These are phyloP conservation scores for Scaptomyza parva DNA, from an alignment of 2,888 invertebrate genomes.

Conservation along the genomic window DNA sequence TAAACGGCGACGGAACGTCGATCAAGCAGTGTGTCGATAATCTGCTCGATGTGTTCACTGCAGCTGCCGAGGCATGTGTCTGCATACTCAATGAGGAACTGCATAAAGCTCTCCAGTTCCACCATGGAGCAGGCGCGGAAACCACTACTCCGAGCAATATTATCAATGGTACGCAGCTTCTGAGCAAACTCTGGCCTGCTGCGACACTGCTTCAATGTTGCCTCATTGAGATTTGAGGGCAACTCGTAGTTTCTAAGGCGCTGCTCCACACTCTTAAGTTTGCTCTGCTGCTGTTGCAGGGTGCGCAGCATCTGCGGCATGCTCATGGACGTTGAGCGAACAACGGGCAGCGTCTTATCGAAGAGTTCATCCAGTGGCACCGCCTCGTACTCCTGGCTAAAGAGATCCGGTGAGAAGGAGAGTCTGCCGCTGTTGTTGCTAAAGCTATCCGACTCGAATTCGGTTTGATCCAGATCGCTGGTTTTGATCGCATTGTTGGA, in stretches of 20 bases:
- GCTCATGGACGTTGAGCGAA: constrained; percentile 38
- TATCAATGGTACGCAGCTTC: constrained; percentile 74
- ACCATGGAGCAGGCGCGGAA: constrained; percentile 71
- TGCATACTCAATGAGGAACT: constrained; percentile 78
- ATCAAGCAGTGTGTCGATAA: constrained; percentile 73
- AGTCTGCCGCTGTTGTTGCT: constrained; percentile 67
- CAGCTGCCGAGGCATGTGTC: constrained; percentile 79
- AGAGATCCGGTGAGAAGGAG: constrained; percentile 77
- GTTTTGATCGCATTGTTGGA: constrained; percentile 70
- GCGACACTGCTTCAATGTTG: constrained; percentile 57
- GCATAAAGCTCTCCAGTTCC: constrained; percentile 80
- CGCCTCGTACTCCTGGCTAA: constrained; percentile 73
- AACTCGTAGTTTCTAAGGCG: constrained; percentile 64
- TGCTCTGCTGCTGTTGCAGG: constrained; percentile 70
- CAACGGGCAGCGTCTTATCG: constrained; percentile 45
- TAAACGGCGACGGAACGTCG: constrained; percentile 64
- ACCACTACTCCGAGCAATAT: constrained; percentile 69
- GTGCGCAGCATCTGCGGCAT: constrained; percentile 73
- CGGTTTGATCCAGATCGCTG: constrained; percentile 78
- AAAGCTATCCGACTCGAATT: constrained; percentile 72
- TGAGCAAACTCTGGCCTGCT: constrained; percentile 66
- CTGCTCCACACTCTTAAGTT: constrained; percentile 68
- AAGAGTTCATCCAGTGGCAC: constrained; percentile 82
- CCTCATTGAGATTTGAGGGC: constrained; percentile 46
- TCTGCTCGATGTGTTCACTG: constrained; percentile 74